Evolutionary conservation across 92 coral and sea anemone species (phyloP).

Genomic region (Pocillopora grandis): DNA sequence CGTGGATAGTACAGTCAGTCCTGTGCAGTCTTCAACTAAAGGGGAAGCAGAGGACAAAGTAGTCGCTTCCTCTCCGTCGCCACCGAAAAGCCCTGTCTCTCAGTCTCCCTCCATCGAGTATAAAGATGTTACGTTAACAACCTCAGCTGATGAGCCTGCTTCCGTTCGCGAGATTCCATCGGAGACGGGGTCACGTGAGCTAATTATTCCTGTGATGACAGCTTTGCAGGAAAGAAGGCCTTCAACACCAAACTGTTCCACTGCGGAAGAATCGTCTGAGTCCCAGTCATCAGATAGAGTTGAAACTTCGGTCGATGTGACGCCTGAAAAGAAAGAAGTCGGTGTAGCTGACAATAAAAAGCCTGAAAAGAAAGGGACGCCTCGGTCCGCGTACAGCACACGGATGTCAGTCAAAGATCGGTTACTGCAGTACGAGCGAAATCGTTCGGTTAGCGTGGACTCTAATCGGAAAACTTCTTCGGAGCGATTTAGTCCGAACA

Average conservation of each 20-base stretch:
- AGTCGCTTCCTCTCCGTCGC: background rate
- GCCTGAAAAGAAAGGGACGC: background rate
- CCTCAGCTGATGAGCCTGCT: background rate
- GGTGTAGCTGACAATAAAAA: constrained; percentile 10
- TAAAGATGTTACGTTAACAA: background rate
- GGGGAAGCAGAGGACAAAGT: background rate
- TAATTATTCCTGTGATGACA: constrained; percentile 39
- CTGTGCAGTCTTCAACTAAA: constrained; percentile 24
- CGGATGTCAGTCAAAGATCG: constrained; percentile 88
- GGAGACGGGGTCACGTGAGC: constrained; percentile 31
- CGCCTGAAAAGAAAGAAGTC: background rate
- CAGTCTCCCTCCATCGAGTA: constrained; percentile 27
- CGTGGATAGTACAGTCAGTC: constrained; percentile 3
- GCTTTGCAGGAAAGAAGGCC: constrained; percentile 46
- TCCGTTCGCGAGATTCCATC: constrained; percentile 4
- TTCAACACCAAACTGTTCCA: constrained; percentile 41
- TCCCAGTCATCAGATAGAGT: constrained; percentile 20
- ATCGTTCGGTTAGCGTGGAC: constrained; percentile 27
- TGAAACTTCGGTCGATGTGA: constrained; percentile 10
- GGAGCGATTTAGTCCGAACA: constrained; percentile 35
- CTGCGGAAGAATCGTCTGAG: constrained; percentile 20
- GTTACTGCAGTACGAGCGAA: constrained; percentile 68
- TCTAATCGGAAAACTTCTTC: constrained; percentile 45
- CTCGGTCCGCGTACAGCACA: constrained; percentile 27
- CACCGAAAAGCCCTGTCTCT: constrained; percentile 20